Conservation (phyloP, 2,797 vertebrate genomes). For the Xerus rutilus region DNA sequence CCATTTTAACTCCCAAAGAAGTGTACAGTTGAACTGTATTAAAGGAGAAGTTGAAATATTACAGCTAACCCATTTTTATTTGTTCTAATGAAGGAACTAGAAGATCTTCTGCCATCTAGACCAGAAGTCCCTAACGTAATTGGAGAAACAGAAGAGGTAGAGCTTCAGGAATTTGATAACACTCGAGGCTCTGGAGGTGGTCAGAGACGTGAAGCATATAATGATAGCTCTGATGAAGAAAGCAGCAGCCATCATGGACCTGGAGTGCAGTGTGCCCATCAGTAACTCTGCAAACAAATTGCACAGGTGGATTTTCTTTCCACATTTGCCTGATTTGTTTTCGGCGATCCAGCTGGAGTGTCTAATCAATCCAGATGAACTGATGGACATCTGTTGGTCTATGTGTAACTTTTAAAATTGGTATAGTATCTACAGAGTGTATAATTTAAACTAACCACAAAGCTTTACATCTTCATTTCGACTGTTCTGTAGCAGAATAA, state of each 20-base stretch:
- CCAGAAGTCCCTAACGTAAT: constrained; percentile 95
- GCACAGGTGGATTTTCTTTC: constrained; percentile 90
- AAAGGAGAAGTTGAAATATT: not conserved
- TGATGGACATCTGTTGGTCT: constrained; percentile 92
- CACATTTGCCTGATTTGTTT: constrained; percentile 89
- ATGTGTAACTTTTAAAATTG: constrained; percentile 94
- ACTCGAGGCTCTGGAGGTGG: constrained; percentile 94
- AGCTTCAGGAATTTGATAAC: constrained; percentile 97
- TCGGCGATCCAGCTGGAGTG: constrained; percentile 86
- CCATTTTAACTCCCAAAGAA: not conserved
- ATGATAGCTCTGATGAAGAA: constrained; percentile 98
- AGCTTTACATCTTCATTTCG: constrained; percentile 90
- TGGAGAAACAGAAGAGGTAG: constrained; percentile 96
- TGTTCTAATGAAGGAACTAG: constrained; percentile 92
- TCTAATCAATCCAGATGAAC: constrained; percentile 90
- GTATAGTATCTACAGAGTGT: constrained; percentile 96
- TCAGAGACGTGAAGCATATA: constrained; percentile 97
- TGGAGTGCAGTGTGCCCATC: constrained; percentile 98
- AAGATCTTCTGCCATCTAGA: constrained; percentile 97
- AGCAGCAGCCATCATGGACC: constrained; percentile 95
- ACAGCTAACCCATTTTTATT: not conserved
- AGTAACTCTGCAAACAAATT: constrained; percentile 92
- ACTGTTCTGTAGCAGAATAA: constrained; percentile 90
- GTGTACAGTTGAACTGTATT: not conserved
- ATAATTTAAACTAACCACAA: constrained; percentile 96